Conservation (phyloP, 2,797 vertebrate genomes). For the Siniperca obscura region DNA sequence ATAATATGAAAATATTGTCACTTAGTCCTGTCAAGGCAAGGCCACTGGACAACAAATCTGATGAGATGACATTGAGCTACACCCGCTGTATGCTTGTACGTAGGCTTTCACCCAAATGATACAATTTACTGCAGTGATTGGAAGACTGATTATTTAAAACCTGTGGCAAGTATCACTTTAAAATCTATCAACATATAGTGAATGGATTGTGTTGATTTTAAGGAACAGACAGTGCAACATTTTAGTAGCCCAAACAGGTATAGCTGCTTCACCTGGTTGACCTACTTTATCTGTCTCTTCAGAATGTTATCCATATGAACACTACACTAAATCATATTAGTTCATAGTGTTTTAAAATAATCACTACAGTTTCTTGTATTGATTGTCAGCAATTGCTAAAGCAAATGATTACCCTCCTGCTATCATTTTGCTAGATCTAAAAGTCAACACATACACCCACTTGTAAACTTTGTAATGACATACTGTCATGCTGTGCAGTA, state of each 20-base stretch:
- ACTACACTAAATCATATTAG: background rate
- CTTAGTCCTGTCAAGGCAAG: conserved; percentile 27
- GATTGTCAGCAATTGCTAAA: background rate
- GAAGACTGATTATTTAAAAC: conserved; percentile 8
- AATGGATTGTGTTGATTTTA: background rate
- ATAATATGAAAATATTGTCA: conserved; percentile 45
- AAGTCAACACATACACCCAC: background rate
- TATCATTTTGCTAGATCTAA: background rate
- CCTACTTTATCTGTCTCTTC: background rate
- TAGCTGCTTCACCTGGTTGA: conserved; percentile 3
- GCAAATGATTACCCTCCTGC: background rate
- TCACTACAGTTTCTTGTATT: background rate
- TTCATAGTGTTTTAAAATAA: background rate
- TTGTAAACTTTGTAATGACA: conserved; percentile 25
- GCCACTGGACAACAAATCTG: conserved; percentile 13
- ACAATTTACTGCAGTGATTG: background rate
- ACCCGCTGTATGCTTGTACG: background rate
- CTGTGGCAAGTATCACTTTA: background rate
- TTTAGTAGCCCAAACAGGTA: conserved; percentile 8
- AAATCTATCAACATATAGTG: background rate
- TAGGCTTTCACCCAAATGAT: conserved; percentile 1
- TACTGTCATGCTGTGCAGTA: background rate
- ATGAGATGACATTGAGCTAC: conserved; percentile 37
- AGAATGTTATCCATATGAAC: background rate
- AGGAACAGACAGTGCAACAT: background rate